Base-by-base conservation (phyloP, 2,797 vertebrate species). In the Hoplostethus mediterraneus region DNA sequence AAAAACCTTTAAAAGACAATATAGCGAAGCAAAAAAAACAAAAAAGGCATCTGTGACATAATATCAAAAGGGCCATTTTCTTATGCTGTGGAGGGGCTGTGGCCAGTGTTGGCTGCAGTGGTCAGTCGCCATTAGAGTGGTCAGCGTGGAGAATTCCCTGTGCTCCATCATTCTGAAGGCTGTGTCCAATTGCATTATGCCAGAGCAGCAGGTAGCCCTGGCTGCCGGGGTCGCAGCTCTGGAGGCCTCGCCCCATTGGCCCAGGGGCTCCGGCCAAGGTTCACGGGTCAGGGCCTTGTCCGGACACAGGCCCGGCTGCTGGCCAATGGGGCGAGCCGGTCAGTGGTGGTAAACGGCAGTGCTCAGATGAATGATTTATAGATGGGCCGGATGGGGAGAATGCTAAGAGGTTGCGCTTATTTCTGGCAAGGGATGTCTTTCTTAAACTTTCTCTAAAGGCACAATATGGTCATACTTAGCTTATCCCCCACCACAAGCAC, bases 181-280 rank as follows among this genome's bases (percentile, higher is more conserved):
- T 96, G 96, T 97, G 96, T 97, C 96, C 83, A 92, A 96, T 95
- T 82, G 93, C 95, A 95, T 98, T 98, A 93, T 97, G 95, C 77
- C 75, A 71, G 90, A 97, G 94, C 98, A 98, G 97, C 97, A 98
- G 97, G 97, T 97, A 97, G 96, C 94, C 93, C 87, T 90, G 91
- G 95, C 93, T 94, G 94, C 94, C 66, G 55, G 91, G 94, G 94
- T 93, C 93, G 80, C 75, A 75, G 88, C 82, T 64, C 91, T 91
- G 90, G 89, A 83, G 91, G 91, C 79, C 88, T 89, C 76, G 57
- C 84, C 92, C 94, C 87, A 94, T 95, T 96, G 95, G 42, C 63
- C 87, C 86, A 90, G 80, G 86, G 91, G 88, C 93, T 77, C 80
- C 66, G 94, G 95, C 83, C 86, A 89, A 95, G 95, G 92, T 93